These are phyloP conservation scores for Erethizon dorsatum DNA, from an alignment of 2,797 vertebrate genomes.

Conservation along the genomic window DNA sequence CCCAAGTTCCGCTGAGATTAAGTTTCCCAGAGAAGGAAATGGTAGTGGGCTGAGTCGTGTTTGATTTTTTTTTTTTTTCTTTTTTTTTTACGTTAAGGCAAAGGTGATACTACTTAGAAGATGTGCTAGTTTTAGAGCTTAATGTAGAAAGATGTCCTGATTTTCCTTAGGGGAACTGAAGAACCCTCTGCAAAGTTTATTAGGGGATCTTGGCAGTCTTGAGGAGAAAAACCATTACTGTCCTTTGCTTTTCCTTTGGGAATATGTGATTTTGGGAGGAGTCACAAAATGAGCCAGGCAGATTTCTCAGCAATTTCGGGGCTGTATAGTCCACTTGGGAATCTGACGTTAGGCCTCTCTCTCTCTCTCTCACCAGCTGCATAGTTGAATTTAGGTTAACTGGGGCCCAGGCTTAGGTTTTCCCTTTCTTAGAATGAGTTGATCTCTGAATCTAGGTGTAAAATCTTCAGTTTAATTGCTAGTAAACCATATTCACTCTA, in stretches of 20 bases:
- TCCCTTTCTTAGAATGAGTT: not conserved
- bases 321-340: not conserved
- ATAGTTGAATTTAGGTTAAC: not conserved
- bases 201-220: not conserved
- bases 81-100: not conserved
- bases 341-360: not conserved
- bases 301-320: not conserved
- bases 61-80: not conserved
- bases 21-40: not conserved
- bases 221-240: not conserved
- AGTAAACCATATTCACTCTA: not conserved
- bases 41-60: not conserved
- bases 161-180: slow-evolving; percentile 14
- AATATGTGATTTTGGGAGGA: not conserved
- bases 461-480: slow-evolving; percentile 34
- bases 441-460: not conserved
- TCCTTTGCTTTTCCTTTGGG: slow-evolving; percentile 13
- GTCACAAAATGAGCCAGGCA: not conserved
- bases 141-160: not conserved
- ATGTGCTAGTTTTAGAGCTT: slow-evolving; percentile 9
- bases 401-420: not conserved
- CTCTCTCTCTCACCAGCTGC: not conserved
- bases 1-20: not conserved
- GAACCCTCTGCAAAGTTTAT: not conserved
- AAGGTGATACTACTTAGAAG: not conserved